A percentile compares a stretch with the other conserved stretches of the same genome.
phyloP scores from a whole-genome alignment of 2,888 invertebrate species.

The Ditylenchus weischeri region DNA sequence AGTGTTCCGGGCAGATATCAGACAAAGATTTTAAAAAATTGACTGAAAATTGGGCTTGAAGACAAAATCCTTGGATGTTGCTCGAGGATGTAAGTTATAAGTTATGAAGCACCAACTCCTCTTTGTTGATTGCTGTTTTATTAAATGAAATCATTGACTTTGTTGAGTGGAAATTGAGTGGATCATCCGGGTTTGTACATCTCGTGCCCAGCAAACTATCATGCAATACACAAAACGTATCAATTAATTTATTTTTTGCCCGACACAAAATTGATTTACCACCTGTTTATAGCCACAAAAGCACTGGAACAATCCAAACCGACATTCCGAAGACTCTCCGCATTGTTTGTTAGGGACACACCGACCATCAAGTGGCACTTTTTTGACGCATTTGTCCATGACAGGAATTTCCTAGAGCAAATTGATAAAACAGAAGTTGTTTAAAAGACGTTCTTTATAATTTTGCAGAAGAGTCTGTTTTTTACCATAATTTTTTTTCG shows the following conservation, averaged over 20 bases:
- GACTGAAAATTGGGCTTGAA: too few relatives aligned
- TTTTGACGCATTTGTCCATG: constrained; percentile 35
- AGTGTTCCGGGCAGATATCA: too few relatives aligned
- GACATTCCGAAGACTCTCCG: constrained; percentile 48
- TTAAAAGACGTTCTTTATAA: too few relatives aligned
- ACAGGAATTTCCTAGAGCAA: constrained; percentile 23
- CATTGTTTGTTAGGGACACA: constrained; percentile 52
- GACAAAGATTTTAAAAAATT: too few relatives aligned
- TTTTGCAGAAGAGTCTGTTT: too few relatives aligned
- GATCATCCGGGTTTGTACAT: constrained; percentile 56
- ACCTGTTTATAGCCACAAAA: constrained; percentile 49
- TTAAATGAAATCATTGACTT: constrained; percentile 50
- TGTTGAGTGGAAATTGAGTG: constrained; percentile 49
- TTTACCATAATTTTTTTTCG: too few relatives aligned
- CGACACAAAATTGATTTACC: constrained; percentile 23
- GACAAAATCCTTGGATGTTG: too few relatives aligned
- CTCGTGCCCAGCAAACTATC: constrained; percentile 39
- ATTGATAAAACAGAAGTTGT: neutral
- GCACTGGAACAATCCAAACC: constrained; percentile 56
- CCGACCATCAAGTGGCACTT: constrained; percentile 34
- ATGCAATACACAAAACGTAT: constrained; percentile 26
- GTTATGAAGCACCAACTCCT: constrained; percentile 16
- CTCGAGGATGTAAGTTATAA: too few relatives aligned
- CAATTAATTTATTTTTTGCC: neutral
- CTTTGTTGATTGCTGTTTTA: constrained; percentile 26